A percentile compares a stretch with the other conserved stretches of the same genome.
phyloP scores from a whole-genome alignment of 2,797 vertebrate genomes.

The Lacerta agilis region DNA sequence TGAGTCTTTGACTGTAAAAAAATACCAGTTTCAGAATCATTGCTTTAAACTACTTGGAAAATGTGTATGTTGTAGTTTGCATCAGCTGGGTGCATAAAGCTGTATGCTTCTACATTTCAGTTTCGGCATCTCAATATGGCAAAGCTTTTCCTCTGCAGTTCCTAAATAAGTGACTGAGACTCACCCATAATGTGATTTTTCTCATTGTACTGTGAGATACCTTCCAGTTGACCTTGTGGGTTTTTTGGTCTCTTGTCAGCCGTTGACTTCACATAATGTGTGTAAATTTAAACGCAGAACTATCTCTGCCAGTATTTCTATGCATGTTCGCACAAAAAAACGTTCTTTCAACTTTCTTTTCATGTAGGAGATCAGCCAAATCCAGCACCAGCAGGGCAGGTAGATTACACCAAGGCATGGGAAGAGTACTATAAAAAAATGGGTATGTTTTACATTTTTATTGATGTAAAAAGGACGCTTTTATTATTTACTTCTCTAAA shows the following conservation, averaged over 20 bases:
- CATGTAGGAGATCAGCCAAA: conserved; percentile 95
- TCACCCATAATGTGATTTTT: background rate
- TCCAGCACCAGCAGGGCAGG: conserved; percentile 96
- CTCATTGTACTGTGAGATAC: background rate
- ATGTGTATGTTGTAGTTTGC: background rate
- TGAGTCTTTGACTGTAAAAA: background rate
- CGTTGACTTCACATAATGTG: background rate
- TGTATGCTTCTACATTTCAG: background rate
- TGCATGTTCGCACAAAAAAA: background rate
- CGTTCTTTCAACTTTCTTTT: conserved; percentile 68
- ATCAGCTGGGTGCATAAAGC: background rate
- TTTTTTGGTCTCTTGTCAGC: background rate
- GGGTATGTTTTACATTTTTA: conserved; percentile 81
- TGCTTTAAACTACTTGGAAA: background rate
- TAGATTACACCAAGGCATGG: conserved; percentile 99
- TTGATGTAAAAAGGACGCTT: background rate
- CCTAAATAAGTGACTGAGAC: background rate
- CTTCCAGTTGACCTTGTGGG: background rate
- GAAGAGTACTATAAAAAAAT: conserved; percentile 99
- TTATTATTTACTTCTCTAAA: background rate
- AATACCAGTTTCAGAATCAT: background rate
- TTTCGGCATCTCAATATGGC: background rate
- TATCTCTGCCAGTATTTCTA: background rate
- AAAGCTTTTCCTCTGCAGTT: background rate
- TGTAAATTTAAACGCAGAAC: background rate